A percentile compares a stretch with the other conserved stretches of the same genome.
These are phyloP conservation scores for Lanistes nyassanus DNA, from an alignment of 1,140 invertebrate species.

Conservation along the genomic window DNA sequence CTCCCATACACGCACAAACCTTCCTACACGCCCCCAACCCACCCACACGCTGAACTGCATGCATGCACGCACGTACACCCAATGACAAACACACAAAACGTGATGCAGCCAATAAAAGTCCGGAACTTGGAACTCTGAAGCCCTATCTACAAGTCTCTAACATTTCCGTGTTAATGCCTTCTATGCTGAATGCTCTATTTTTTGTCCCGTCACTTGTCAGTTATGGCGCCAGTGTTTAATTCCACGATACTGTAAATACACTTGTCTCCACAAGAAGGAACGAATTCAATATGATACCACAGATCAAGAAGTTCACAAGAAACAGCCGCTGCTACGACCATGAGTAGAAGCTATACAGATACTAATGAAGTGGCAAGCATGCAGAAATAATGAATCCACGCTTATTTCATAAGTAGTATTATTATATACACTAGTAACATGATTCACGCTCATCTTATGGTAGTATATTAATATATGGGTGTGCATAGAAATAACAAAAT, in stretches of 20 bases:
- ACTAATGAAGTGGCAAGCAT: neutral
- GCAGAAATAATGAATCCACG: neutral
- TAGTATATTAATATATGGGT: constrained; percentile 1
- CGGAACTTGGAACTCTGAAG: no score
- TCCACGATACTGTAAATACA: neutral
- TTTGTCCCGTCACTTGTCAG: no score
- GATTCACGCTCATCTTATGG: neutral
- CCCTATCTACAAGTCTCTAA: no score
- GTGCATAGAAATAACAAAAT: no score
- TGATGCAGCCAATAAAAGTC: neutral
- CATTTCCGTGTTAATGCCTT: no score
- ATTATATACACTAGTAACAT: neutral
- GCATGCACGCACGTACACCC: neutral
- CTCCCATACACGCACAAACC: constrained; percentile 7
- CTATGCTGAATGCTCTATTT: no score
- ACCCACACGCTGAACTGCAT: neutral
- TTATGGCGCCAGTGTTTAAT: neutral
- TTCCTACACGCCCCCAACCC: no score
- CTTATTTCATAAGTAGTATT: neutral
- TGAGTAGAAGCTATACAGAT: neutral
- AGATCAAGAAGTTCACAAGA: neutral
- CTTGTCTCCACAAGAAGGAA: no score
- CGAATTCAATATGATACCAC: no score
- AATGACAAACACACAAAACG: neutral
- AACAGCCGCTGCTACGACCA: neutral